Evolutionary conservation across 2,888 invertebrate genomes (phyloP).

Genomic region (Sphaerophoria rueppellii): DNA sequence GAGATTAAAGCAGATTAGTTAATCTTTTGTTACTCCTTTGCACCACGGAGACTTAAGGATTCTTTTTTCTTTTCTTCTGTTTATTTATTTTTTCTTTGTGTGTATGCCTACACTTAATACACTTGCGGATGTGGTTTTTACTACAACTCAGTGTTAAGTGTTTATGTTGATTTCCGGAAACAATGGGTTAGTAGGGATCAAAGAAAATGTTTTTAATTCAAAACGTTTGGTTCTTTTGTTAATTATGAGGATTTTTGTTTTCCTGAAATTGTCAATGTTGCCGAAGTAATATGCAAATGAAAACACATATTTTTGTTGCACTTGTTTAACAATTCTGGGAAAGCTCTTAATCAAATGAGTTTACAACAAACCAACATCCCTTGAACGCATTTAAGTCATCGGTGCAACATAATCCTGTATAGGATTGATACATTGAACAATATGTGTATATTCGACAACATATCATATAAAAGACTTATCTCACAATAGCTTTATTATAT

Average conservation of each 20-base stretch:
- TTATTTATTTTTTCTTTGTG: background rate
- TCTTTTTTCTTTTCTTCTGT: background rate
- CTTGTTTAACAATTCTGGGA: too few relatives aligned
- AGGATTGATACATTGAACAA: too few relatives aligned
- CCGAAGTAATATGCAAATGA: too few relatives aligned
- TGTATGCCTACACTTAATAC: background rate
- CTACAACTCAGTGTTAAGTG: background rate
- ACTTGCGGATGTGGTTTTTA: conserved; percentile 17
- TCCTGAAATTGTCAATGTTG: too few relatives aligned
- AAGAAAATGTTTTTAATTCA: too few relatives aligned
- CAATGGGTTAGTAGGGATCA: background rate
- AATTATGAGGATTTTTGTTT: too few relatives aligned
- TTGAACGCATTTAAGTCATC: too few relatives aligned
- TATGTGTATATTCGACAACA: background rate
- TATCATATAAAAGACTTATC: background rate
- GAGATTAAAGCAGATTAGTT: conserved; percentile 67
- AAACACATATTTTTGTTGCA: too few relatives aligned
- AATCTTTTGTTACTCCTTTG: conserved; percentile 52
- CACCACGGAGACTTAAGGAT: background rate
- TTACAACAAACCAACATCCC: too few relatives aligned
- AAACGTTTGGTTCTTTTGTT: background rate
- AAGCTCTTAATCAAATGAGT: too few relatives aligned
- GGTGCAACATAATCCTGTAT: too few relatives aligned
- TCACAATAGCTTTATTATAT: too few relatives aligned
- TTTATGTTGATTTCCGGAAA: background rate